Evolutionary conservation across 2,797 vertebrate species (phyloP), one percentile per base, ranked within the genome.

Genomic region (Allochrocebus solatus): DNA sequence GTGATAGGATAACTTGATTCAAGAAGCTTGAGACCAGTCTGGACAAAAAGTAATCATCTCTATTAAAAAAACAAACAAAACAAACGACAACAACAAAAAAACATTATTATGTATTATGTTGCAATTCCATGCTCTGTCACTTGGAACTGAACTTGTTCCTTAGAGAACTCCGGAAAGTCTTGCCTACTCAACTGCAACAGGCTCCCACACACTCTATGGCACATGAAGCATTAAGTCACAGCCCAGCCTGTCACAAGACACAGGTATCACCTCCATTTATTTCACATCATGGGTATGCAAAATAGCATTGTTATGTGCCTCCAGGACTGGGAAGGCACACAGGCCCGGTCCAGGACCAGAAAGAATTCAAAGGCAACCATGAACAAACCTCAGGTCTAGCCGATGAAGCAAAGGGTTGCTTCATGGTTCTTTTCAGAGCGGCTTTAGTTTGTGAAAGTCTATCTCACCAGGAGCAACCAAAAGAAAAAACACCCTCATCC

Each of bases 71-170:
- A 67, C 64, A 67, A 7, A 67, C 64, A 67, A 33, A 67, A 64
- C 61, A 64, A 53, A 53, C 19, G 21, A 53, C 53, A 55, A 55
- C 53, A 55, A 55, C 8, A 22, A 53, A 7, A 17, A 16, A 64
- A 17, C 48, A 50, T 17, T 17, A 50, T 50, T 50, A 50, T 50
- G 67, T 26, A 48, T 74, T 76, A 33, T 78, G 39, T 48, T 78
- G 80, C 50, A 48, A 55, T 92, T 64, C 89, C 33, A 21, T 61
- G 80, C 43, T 82, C 81, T 82, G 43, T 90, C 48, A 24, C 86
- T 89, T 89, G 80, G 84, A 94, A 94, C 41, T 67, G 41, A 85
- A 64, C 74, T 70, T 53, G 70, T 64, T 81, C 70, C 70, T 89
- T 75, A 67, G 53, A 57, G 46, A 79, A 89, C 70, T 75, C 84